Percentiles rank a stretch among this genome's conserved stretches.
These are phyloP conservation scores for Helicoverpa armigera DNA, from an alignment of 1,140 invertebrate genomes.

Conservation along the genomic window DNA sequence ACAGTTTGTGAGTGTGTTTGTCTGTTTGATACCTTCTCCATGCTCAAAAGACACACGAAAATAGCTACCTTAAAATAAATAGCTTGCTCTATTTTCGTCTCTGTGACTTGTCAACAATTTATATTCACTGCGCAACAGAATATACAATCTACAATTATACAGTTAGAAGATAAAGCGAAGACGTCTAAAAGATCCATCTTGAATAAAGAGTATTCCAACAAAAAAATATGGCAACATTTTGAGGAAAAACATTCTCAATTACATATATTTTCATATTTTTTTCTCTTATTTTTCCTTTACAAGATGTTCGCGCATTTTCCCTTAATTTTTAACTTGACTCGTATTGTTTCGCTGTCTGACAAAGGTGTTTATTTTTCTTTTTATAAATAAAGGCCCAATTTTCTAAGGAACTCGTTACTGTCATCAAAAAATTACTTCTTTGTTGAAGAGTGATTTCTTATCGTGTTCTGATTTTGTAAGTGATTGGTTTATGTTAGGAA, in stretches of 20 bases:
- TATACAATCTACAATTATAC: too few relatives aligned
- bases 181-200: not conserved
- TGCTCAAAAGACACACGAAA: too few relatives aligned
- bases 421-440: slow-evolving; percentile 35
- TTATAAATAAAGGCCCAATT: slow-evolving; percentile 32
- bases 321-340: slow-evolving; percentile 32
- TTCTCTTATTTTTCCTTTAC: not conserved
- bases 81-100: too few relatives aligned
- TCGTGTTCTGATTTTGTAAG: not conserved
- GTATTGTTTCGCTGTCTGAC: slow-evolving; percentile 1
- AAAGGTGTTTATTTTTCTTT: slow-evolving; percentile 19
- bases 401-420: slow-evolving; percentile 2
- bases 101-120: too few relatives aligned
- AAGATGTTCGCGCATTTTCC: slow-evolving; percentile 10
- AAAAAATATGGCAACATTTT: slow-evolving; percentile 11
- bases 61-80: too few relatives aligned
- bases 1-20: too few relatives aligned
- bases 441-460: slow-evolving; percentile 1
- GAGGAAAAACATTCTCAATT: not conserved
- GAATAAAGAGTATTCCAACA: not conserved
- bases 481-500: slow-evolving; percentile 6
- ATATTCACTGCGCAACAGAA: too few relatives aligned
- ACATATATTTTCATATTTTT: not conserved
- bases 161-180: not conserved
- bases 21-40: too few relatives aligned